Evolutionary conservation across 1,140 invertebrate species (phyloP).

Genomic region (Diorhabda elongata): DNA sequence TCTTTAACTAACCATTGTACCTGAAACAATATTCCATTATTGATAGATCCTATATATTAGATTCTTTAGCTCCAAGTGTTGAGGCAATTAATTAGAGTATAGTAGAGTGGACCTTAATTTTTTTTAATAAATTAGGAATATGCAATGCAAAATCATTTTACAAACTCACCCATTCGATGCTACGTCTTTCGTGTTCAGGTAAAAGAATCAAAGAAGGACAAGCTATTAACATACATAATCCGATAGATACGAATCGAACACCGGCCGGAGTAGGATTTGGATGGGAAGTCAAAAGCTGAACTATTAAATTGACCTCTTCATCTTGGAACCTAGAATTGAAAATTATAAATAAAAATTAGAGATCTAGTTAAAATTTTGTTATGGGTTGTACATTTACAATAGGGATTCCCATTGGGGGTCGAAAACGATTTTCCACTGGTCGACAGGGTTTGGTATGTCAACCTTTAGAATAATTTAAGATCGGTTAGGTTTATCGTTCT

Average conservation of each 20-base stretch:
- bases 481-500: too few species aligned
- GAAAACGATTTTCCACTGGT: too few species aligned
- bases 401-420: too few species aligned
- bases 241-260: conserved; percentile 87
- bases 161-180: conserved; percentile 76
- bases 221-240: conserved; percentile 90
- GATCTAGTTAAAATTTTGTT: not conserved
- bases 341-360: not conserved
- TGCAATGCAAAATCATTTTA: not conserved
- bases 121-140: too few species aligned
- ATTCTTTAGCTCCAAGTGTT: too few species aligned
- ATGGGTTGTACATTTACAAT: too few species aligned
- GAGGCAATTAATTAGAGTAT: too few species aligned
- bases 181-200: conserved; percentile 77
- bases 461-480: too few species aligned
- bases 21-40: conserved; percentile 11
- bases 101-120: too few species aligned
- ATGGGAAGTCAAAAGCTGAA: conserved; percentile 82
- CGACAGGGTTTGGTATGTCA: too few species aligned
- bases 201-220: conserved; percentile 81
- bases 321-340: conserved; percentile 73
- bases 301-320: conserved; percentile 81
- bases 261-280: conserved; percentile 87
- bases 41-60: too few species aligned
- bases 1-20: conserved; percentile 87